Conservation (phyloP, 2,797 vertebrate species). For the Coregonus ussuriensis region DNA sequence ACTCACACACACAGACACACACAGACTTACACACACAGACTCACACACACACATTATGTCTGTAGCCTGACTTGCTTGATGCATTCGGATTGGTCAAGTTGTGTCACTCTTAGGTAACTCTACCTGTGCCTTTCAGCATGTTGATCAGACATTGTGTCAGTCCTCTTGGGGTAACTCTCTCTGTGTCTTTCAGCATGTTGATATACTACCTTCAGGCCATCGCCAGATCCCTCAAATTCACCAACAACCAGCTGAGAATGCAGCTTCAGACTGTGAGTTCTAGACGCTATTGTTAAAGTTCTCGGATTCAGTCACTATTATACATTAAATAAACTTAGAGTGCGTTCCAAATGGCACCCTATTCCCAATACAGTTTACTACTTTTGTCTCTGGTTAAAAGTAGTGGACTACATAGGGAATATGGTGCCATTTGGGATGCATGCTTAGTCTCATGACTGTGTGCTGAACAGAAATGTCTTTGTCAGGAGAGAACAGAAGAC, state of each 20-base stretch:
- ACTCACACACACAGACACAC: background rate
- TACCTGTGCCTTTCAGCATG: conserved; percentile 81
- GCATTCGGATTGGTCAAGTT: background rate
- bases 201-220: conserved; percentile 98
- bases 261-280: conserved; percentile 93
- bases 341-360: background rate
- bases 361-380: background rate
- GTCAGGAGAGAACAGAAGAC: conserved; percentile 91
- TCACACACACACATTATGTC: background rate
- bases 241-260: conserved; percentile 93
- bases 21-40: background rate
- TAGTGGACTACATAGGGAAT: too few species aligned
- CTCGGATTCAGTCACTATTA: background rate
- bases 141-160: conserved; percentile 23
- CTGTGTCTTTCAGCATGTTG: conserved; percentile 84
- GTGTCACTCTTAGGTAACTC: background rate
- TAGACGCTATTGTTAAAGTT: background rate
- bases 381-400: background rate
- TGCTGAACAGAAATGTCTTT: conserved; percentile 13
- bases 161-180: background rate
- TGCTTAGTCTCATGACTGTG: conserved; percentile 6
- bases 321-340: background rate
- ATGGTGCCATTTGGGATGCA: background rate
- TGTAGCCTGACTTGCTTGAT: background rate
- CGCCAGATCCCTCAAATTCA: conserved; percentile 93